phyloP scores from a whole-genome alignment of 2,888 invertebrate genomes.

The Andrena bicolor region DNA sequence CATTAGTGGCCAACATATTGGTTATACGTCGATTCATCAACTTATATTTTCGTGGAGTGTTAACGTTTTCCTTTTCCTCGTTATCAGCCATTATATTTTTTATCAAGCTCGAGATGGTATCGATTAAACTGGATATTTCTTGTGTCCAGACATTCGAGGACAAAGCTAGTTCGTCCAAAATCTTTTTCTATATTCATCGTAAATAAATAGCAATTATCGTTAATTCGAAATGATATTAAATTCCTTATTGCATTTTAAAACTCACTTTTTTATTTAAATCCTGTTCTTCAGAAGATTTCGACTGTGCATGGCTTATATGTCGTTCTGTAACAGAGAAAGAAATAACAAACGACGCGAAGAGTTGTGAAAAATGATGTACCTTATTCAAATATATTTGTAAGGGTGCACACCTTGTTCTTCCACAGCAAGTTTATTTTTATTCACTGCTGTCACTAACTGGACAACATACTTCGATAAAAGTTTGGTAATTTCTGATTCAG shows the following conservation, averaged over 20 bases:
- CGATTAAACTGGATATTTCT: slow-evolving; percentile 16
- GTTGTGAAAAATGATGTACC: neutral
- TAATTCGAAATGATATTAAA: neutral
- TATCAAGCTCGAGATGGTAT: slow-evolving; percentile 23
- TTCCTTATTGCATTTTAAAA: neutral
- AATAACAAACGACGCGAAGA: neutral
- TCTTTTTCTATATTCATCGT: slow-evolving; percentile 8
- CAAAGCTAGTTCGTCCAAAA: neutral
- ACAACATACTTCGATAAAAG: neutral
- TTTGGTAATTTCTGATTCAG: slow-evolving; percentile 6
- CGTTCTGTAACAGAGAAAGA: slow-evolving; percentile 15
- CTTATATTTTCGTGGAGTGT: slow-evolving; percentile 2
- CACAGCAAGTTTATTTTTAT: slow-evolving; percentile 1
- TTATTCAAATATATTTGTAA: neutral
- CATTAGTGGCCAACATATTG: neutral
- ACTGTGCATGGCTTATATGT: neutral
- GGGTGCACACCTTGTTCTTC: slow-evolving; percentile 13
- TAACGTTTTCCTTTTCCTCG: slow-evolving; percentile 48
- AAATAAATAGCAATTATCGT: neutral
- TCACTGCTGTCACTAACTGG: slow-evolving; percentile 17
- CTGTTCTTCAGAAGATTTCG: neutral
- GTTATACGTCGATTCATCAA: neutral
- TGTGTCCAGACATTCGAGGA: slow-evolving; percentile 9
- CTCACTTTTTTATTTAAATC: slow-evolving; percentile 11
- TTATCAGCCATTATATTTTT: neutral